Conservation (phyloP, 2,888 invertebrate species). For the Drosophila histrio region DNA sequence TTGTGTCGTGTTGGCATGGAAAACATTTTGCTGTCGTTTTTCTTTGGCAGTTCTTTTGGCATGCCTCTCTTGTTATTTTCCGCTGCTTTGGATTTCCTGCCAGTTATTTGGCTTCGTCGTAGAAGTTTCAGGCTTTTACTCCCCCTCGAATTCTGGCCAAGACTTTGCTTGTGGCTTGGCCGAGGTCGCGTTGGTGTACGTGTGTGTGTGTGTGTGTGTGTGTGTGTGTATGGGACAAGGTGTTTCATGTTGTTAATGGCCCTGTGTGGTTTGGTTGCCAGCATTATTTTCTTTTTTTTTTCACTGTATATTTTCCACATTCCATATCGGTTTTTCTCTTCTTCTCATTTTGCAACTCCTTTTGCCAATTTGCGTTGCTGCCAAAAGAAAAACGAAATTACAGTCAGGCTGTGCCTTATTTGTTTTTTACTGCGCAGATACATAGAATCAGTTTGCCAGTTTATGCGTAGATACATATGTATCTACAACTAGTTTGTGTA, state of each 20-base stretch:
- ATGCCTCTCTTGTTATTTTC: conserved; percentile 55
- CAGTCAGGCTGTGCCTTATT: conserved; percentile 33
- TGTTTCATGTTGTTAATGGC: conserved; percentile 71
- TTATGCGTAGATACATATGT: conserved; percentile 23
- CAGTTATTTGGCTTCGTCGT: conserved; percentile 63
- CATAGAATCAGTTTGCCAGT: conserved; percentile 24
- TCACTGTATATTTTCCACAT: not conserved
- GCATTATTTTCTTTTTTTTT: not conserved
- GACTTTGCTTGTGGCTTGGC: conserved; percentile 40
- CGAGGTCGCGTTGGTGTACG: conserved; percentile 58
- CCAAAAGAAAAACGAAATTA: conserved; percentile 41
- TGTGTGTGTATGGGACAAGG: conserved; percentile 58
- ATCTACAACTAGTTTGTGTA: conserved; percentile 5
- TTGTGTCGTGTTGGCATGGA: conserved; percentile 28
- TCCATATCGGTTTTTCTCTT: conserved; percentile 13
- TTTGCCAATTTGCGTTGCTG: conserved; percentile 1
- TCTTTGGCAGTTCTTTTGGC: conserved; percentile 47
- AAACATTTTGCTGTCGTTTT: conserved; percentile 58
- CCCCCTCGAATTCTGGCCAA: conserved; percentile 18
- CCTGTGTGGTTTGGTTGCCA: conserved; percentile 39
- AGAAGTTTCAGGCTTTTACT: conserved; percentile 14
- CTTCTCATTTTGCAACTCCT: not conserved
- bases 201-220: conserved; percentile 18
- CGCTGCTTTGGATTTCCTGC: conserved; percentile 60
- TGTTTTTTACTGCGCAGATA: conserved; percentile 58